A percentile compares a stretch with the other conserved stretches of the same genome.
phyloP scores from a whole-genome alignment of 2,888 invertebrate species.

The Dryadula phaetusa region DNA sequence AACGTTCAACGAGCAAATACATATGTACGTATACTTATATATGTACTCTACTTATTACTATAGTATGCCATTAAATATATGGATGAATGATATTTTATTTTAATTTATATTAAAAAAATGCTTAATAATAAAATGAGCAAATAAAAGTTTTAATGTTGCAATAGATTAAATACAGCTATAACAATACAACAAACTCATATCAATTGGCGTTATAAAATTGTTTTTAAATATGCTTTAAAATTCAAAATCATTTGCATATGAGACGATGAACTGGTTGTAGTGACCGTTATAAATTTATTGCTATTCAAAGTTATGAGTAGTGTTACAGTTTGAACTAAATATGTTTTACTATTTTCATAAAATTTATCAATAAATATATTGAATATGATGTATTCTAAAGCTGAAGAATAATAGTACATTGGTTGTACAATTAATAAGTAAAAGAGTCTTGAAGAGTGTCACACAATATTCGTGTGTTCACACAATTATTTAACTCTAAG shows the following conservation, averaged over 20 bases:
- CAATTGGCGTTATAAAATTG: background rate
- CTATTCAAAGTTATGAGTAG: background rate
- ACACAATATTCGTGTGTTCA: too few species aligned
- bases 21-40: background rate
- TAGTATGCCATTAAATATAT: background rate
- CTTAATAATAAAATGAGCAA: too few species aligned
- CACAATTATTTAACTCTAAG: background rate
- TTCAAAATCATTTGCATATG: background rate
- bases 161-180: background rate
- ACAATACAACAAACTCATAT: background rate
- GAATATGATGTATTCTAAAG: too few species aligned
- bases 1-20: conserved; percentile 10
- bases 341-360: too few species aligned
- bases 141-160: background rate
- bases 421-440: too few species aligned
- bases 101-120: too few species aligned
- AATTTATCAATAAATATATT: too few species aligned
- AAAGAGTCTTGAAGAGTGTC: background rate
- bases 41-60: background rate
- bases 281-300: background rate
- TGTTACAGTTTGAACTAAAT: background rate
- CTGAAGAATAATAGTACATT: too few species aligned
- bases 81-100: too few species aligned
- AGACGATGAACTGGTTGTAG: background rate
- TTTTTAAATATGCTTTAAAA: background rate